Conservation (phyloP, 2,113 vertebrate species). For the Oostethus manadensis region DNA sequence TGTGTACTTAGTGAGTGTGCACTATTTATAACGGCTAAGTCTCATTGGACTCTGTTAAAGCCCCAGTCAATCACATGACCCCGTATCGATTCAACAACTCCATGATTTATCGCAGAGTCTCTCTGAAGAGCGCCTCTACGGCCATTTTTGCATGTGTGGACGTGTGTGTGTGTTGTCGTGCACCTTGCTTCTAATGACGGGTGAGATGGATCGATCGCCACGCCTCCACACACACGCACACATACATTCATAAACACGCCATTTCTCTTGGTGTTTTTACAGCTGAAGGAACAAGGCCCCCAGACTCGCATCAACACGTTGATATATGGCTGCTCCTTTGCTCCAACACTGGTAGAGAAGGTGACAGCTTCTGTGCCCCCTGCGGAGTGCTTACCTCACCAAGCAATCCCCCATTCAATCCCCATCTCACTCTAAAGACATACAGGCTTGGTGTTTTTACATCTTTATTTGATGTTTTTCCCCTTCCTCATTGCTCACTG, state of each 20-base stretch:
- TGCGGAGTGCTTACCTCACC: conserved; percentile 33
- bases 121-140: conserved; percentile 24
- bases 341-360: conserved; percentile 12
- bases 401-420: conserved; percentile 37
- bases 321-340: conserved; percentile 43
- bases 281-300: conserved; percentile 45
- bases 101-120: conserved; percentile 41
- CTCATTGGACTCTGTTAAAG: conserved; percentile 32
- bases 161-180: conserved; percentile 14
- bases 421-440: conserved; percentile 26
- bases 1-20: neutral
- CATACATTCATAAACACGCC: neutral
- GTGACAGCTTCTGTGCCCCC: conserved; percentile 38
- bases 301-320: conserved; percentile 57
- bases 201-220: conserved; percentile 14
- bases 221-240: neutral
- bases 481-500: conserved; percentile 17
- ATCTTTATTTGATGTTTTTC: conserved; percentile 17
- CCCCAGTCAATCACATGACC: conserved; percentile 21
- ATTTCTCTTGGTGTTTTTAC: conserved; percentile 52
- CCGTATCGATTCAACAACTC: conserved; percentile 32
- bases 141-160: conserved; percentile 37
- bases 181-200: conserved; percentile 36
- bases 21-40: conserved; percentile 37
- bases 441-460: conserved; percentile 4